Percentiles rank a stretch among this genome's conserved stretches.
Evolutionary conservation across 2,797 vertebrate genomes (phyloP).

Genomic region (Alca torda): DNA sequence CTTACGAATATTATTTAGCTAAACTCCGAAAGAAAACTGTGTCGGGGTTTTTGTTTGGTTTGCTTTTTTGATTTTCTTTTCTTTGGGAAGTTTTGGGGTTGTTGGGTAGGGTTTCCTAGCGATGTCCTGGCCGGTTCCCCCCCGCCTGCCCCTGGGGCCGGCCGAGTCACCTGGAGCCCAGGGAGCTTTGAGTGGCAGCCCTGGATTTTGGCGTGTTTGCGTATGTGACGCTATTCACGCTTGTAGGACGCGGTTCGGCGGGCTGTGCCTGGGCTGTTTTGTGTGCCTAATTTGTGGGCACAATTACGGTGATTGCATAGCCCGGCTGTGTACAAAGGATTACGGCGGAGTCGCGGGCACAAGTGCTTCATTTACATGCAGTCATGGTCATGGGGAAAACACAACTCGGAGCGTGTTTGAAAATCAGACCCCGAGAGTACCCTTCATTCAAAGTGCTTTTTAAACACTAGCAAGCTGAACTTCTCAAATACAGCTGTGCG

Average conservation of each 20-base stretch:
- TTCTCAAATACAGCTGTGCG: background rate
- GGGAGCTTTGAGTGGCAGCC: background rate
- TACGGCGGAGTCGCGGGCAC: background rate
- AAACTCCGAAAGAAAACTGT: background rate
- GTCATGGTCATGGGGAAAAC: background rate
- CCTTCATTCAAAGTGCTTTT: background rate
- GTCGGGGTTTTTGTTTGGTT: too few species aligned
- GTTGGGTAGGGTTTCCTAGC: background rate
- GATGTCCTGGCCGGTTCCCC: rapidly evolving
- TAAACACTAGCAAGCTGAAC: background rate
- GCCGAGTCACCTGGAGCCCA: background rate
- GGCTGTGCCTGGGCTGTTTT: background rate
- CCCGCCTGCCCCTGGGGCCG: rapidly evolving
- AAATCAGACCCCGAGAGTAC: background rate
- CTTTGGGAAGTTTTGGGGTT: background rate
- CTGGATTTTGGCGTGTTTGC: background rate
- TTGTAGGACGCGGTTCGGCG: rapidly evolving
- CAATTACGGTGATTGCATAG: background rate
- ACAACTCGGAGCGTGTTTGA: background rate
- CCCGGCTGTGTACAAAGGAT: background rate
- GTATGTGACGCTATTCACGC: background rate
- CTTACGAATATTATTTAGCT: background rate
- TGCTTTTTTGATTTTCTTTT: too few species aligned
- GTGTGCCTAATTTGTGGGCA: background rate
- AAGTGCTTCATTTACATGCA: background rate